Evolutionary conservation across 2,797 vertebrate species (phyloP), one percentile per base, ranked within the genome.

Genomic region (Hozukius guyotensis): DNA sequence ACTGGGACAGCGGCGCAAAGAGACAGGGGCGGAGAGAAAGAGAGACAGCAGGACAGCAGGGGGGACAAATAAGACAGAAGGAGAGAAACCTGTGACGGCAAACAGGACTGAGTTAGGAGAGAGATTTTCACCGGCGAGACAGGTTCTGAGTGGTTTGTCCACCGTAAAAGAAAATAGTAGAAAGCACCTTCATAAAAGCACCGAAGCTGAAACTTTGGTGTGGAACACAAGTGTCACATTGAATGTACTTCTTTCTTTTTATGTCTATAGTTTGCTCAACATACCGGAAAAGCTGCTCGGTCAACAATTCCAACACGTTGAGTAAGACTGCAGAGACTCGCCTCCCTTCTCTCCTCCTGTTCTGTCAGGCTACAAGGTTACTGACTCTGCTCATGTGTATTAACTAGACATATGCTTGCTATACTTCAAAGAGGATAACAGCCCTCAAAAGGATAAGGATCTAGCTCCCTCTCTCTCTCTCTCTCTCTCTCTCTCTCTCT

Each of bases 1-100:
- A 93, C 78, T 88, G 73, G 89, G 87, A 78, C 81, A 84, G 66
- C 82, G 83, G 66, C 32, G 36, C 31, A 63, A 24, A 52, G 31
- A 52, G 49, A 62, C 46, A 25, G 32, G 24, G 52, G 10, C 14
- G n/a, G 20, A 46, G 42, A 32, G 60, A n/a, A 14, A 66, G 24
- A 55, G 34, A 27, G 59, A 73, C 11, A 31, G 42, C 24, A 2
- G 27, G 25, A 64, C 9, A 38, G 12, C n/a, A 13, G 13, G 6
- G 60, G 18, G 24, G 22, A 59, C n/a, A 52, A 29, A 77, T 31
- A 46, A 36, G 13, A 68, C 53, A 29, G 10, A 8, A 27, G 49
- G 8, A 6, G 5, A 4, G 24, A 62, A 34, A 31, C n/a, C 27
- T 24, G 49, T 59, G n/a, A 53, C 7, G 29, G 36, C n/a, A 59